phyloP scores from a whole-genome alignment of 1,140 invertebrate genomes.

The Polypedilum pembai region DNA sequence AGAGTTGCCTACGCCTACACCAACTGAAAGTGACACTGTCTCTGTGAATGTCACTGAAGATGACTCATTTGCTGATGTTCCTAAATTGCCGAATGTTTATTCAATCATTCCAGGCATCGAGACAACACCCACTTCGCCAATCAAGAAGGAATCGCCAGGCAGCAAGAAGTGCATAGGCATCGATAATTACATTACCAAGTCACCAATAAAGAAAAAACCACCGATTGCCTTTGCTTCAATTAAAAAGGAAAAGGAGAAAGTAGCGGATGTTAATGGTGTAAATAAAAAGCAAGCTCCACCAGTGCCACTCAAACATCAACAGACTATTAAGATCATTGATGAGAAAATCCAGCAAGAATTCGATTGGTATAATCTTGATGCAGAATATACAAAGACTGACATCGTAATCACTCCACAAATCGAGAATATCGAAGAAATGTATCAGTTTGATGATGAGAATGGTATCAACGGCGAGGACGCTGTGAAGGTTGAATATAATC shows the following conservation, averaged over 20 bases:
- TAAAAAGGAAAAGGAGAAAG: constrained; percentile 32
- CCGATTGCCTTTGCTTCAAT: not conserved
- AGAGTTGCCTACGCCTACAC: constrained; percentile 5
- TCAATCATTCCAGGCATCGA: constrained; percentile 48
- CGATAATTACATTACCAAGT: constrained; percentile 43
- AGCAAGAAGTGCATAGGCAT: constrained; percentile 37
- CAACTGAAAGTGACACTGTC: not conserved
- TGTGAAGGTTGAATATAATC: constrained; percentile 15
- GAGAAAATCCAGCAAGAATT: constrained; percentile 39
- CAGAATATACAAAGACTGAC: constrained; percentile 35
- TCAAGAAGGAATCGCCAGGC: constrained; percentile 33
- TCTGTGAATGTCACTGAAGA: constrained; percentile 37
- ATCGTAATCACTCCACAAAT: constrained; percentile 7
- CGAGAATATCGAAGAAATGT: constrained; percentile 12
- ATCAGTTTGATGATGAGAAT: constrained; percentile 14
- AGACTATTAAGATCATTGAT: constrained; percentile 23
- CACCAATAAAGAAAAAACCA: constrained; percentile 23
- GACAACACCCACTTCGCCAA: constrained; percentile 19
- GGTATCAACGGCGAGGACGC: not conserved
- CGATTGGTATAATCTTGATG: constrained; percentile 43
- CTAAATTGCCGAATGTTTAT: constrained; percentile 49
- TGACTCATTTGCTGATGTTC: constrained; percentile 46
- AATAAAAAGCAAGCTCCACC: constrained; percentile 15
- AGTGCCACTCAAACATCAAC: constrained; percentile 23
- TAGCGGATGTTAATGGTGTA: not conserved